Evolutionary conservation across 2,113 vertebrate species (phyloP), one percentile per base, ranked within the genome.

Genomic region (Strix uralensis): DNA sequence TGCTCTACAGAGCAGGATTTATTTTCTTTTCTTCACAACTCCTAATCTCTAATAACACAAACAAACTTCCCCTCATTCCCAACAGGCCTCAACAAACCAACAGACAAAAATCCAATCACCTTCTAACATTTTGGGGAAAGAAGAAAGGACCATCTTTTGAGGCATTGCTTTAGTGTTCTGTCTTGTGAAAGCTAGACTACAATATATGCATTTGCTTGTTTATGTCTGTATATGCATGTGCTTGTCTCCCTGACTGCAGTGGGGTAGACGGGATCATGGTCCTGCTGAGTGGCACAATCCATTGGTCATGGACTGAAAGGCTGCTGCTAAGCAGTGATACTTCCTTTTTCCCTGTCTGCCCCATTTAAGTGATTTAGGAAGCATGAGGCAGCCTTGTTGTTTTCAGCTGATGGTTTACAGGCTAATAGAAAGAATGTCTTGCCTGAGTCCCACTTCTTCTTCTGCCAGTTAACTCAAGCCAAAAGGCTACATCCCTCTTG

Each of bases 1-100:
- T 59, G 44, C 30, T 88, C 34, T 13, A 12, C 1, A 69, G 11
- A 46, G 18, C 9, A 62, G 12, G 25, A 38, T 26, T 81, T 36
- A 5, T 18, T 18, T 70, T 38, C 17, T 27, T n/a, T 79, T 5
- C 10, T 42, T 78, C 25, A 26, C 21, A n/a, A 51, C 7, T 52
- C 36, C 21, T 51, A 25, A n/a, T 11, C 70, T 29, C 75, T 47
- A 69, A 61, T 34, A 88, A 18, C 20, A 47, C 2, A 46, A 54
- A 15, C 13, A 44, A 30, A 40, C 4, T 62, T 70, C 27, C 2
- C 11, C 2, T 7, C 3, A 32, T 2, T 1, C 11, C 12, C 5
- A 52, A 15, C 3, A 73, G 15, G 1, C 23, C 26, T 51, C 46
- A 77, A 40, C 21, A 57, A 81, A n/a, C 8, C 18, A 27, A 29